Evolutionary conservation across 1,140 invertebrate genomes (phyloP).

Genomic region (Bombus confusus): DNA sequence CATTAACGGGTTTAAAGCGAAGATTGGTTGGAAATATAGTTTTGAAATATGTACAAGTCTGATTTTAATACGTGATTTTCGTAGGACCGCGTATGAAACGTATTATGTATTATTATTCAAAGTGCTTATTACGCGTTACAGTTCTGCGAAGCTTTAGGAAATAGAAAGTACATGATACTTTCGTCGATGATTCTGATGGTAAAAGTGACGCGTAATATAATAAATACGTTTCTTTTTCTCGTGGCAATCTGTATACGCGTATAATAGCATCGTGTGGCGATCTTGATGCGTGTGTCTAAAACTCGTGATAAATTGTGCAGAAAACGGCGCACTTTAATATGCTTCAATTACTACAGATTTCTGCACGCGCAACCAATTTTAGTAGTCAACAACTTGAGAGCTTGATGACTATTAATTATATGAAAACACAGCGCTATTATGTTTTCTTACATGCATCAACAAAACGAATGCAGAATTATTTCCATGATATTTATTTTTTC

Average conservation of each 20-base stretch:
- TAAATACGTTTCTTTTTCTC: not conserved
- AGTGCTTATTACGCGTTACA: not conserved
- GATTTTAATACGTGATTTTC: not conserved
- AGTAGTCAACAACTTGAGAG: constrained; percentile 15
- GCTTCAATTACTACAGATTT: constrained; percentile 15
- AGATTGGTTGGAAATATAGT: not conserved
- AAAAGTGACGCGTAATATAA: constrained; percentile 2
- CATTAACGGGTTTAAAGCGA: no score
- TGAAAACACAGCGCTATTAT: not conserved
- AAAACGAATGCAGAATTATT: not conserved
- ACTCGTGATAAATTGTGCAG: constrained; percentile 34
- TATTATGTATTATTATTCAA: not conserved
- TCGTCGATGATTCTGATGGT: not conserved
- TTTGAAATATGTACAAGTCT: not conserved
- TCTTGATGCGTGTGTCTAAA: constrained; percentile 7
- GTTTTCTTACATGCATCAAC: not conserved
- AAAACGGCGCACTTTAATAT: constrained; percentile 4
- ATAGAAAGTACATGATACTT: not conserved
- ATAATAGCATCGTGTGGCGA: constrained; percentile 20
- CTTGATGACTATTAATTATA: not conserved
- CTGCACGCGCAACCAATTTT: not conserved
- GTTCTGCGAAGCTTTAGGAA: not conserved
- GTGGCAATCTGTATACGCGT: not conserved
- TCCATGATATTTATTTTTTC: not conserved
- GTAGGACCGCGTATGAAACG: no score